Percentiles rank a stretch among this genome's conserved stretches.
phyloP scores from a whole-genome alignment of 2,113 vertebrate species.

The Benitochromis conjunctus region DNA sequence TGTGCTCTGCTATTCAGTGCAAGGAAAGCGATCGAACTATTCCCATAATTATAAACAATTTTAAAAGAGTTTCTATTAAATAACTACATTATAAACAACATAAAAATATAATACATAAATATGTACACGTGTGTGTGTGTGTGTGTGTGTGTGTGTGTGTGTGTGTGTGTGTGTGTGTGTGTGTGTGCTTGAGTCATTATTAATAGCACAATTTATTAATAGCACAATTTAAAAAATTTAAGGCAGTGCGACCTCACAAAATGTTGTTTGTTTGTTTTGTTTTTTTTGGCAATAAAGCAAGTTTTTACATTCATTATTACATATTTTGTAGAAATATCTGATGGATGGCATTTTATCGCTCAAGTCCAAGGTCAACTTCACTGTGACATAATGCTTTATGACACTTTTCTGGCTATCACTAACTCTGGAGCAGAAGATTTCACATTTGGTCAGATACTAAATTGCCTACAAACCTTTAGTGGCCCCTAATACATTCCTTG shows the following conservation, averaged over 20 bases:
- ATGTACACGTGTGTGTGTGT: not conserved
- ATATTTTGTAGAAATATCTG: not conserved
- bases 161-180: not conserved
- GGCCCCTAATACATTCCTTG: fast-evolving
- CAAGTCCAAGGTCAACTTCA: not conserved
- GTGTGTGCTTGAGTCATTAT: not conserved
- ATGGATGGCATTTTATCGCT: not conserved
- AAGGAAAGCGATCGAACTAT: not conserved
- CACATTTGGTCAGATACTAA: not conserved
- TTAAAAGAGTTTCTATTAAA: not conserved
- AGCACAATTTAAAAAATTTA: not conserved
- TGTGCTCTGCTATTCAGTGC: not conserved
- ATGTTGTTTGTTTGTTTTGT: not conserved
- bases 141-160: not conserved
- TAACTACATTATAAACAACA: not conserved
- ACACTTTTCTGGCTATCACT: not conserved
- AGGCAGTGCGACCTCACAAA: not conserved
- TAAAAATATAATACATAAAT: not conserved
- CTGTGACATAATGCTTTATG: not conserved
- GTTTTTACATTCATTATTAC: not conserved
- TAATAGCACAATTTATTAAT: not conserved
- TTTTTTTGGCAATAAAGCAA: not conserved
- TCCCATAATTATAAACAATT: not conserved
- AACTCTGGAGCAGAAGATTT: not conserved
- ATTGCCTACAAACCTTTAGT: not conserved